Conservation (phyloP, 2,888 invertebrate genomes). For the Campoplex nolae region DNA sequence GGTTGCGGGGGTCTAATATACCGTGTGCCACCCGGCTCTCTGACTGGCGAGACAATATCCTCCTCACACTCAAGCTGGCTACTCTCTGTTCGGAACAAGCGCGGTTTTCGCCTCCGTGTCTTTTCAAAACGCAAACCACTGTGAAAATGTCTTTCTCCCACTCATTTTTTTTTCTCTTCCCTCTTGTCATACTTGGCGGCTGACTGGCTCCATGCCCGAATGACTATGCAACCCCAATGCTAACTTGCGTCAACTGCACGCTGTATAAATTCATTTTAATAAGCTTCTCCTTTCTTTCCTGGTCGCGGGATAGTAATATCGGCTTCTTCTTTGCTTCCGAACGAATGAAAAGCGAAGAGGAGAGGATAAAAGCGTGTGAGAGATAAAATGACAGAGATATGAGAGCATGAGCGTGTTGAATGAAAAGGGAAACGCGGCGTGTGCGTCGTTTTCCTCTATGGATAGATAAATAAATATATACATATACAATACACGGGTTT, state of each 20-base stretch:
- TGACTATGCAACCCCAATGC: constrained; percentile 51
- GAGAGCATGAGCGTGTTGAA: constrained; percentile 35
- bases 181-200: constrained; percentile 17
- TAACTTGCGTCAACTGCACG: constrained; percentile 65
- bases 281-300: constrained; percentile 60
- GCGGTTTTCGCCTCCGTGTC: constrained; percentile 49
- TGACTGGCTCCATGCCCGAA: constrained; percentile 54
- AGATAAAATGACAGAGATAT: constrained; percentile 24
- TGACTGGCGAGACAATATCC: constrained; percentile 52
- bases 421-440: constrained; percentile 65
- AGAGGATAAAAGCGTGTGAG: constrained; percentile 1
- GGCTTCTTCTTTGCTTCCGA: constrained; percentile 35
- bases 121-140: constrained; percentile 56
- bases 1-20: constrained; percentile 74
- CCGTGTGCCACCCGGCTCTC: constrained; percentile 78
- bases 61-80: constrained; percentile 30
- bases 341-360: constrained; percentile 18
- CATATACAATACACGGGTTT: background rate
- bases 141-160: background rate
- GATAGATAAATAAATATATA: background rate
- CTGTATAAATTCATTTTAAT: constrained; percentile 71
- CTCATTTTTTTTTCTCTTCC: constrained; percentile 8
- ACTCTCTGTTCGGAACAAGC: constrained; percentile 35
- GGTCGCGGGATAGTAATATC: constrained; percentile 30
- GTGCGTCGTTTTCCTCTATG: constrained; percentile 25